phyloP scores from a whole-genome alignment of 2,797 vertebrate genomes.

The Phoxinus dragarum region DNA sequence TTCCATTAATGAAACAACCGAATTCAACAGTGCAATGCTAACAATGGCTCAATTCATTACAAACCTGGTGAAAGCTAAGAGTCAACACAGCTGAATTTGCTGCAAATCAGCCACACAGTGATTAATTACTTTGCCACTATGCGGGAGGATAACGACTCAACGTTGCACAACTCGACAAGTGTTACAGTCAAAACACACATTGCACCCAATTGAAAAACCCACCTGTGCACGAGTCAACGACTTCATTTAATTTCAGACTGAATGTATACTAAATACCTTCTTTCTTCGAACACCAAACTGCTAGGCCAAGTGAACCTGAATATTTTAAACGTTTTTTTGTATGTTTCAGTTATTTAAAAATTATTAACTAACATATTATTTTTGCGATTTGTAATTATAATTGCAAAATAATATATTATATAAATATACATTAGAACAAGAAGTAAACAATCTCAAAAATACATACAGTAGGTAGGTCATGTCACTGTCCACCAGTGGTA shows the following conservation, averaged over 20 bases:
- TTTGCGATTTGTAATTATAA: too few relatives aligned
- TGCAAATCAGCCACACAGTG: slow-evolving; percentile 3
- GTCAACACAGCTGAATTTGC: slow-evolving; percentile 44
- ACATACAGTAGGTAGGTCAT: not conserved
- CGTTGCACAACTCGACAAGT: slow-evolving; percentile 22
- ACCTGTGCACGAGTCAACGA: not conserved
- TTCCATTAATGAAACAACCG: slow-evolving; percentile 4
- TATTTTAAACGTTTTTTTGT: not conserved
- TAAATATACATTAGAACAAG: not conserved
- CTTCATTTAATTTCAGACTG: not conserved
- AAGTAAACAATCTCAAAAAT: not conserved
- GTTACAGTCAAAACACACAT: slow-evolving; percentile 6
- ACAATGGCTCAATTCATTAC: slow-evolving; percentile 42
- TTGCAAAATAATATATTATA: not conserved
- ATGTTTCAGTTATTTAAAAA: not conserved
- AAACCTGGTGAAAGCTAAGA: slow-evolving; percentile 39
- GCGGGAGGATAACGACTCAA: slow-evolving; percentile 14
- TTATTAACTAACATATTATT: not conserved
- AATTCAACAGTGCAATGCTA: slow-evolving; percentile 22
- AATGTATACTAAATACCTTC: not conserved
- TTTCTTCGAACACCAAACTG: not conserved
- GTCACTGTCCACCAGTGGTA: too few relatives aligned
- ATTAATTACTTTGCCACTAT: slow-evolving; percentile 41
- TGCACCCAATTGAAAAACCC: not conserved
- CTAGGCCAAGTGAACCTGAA: not conserved